Base-by-base conservation (phyloP, 2,888 invertebrate species). In the Scrobipalpa atriplicella region DNA sequence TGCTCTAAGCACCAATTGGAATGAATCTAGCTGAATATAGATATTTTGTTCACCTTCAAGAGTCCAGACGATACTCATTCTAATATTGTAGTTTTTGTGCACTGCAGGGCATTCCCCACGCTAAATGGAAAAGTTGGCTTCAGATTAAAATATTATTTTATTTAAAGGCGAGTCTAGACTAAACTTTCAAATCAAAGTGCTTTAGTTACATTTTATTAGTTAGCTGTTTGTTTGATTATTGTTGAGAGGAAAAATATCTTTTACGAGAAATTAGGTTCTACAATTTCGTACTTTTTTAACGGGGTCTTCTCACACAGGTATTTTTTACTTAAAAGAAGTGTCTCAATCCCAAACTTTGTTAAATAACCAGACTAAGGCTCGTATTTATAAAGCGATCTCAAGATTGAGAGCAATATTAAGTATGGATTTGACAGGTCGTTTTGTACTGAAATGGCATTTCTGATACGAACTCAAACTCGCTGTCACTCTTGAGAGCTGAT, bases 31-130 rank as follows among this genome's bases (percentile, higher is more conserved):
- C 77, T 74, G 78, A 80, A 78, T 82, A 82, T 86, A 29, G 38
- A 38, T 16, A 58, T n/a, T n/a, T n/a, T n/a, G 79, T 82, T 86
- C 85, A 86, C 87, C 85, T 87, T 86, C 85, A 86, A 75, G 74
- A 81, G 84, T 83, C 85, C 84, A 87, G 86, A 87, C 86, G 85
- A 84, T 82, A 21, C 80, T 21, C 47, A 58, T 47, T 29, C 19
- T 29, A 63, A 63, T 63, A 56, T 13, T 52, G 63, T 63, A 8
- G 19, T 21, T 62, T 61, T 62, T 47, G 47, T 62, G 16, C 19
- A 5, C 6, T 47, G 10, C 29, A 62, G 47, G 18, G 47, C 62
- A 43, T 47, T 47, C 43, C 18, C 39, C 61, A 2, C 47, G 19
- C 47, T 43, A 62, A 62, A 47, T 47, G 29, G 62, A 62, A 62